Base-by-base conservation (phyloP, 1,140 invertebrate genomes). In the Trinorchestia longiramus region DNA sequence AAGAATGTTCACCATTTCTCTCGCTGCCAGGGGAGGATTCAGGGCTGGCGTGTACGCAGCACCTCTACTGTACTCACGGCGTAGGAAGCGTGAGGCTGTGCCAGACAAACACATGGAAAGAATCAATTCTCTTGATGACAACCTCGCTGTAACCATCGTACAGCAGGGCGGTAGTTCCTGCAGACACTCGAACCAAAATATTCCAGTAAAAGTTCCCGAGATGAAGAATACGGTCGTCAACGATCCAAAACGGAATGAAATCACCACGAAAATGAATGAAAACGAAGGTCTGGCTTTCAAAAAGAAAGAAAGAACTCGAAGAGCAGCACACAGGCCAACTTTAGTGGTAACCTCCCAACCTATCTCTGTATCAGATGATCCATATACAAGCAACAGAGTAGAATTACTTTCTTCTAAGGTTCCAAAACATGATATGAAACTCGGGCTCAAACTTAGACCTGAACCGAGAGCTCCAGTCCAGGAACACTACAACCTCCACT, bases 311-410 rank as follows among this genome's bases (percentile, higher is more conserved):
- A 77, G 62, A 77, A 77, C 15, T 15, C 62, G 62, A 91, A 94
- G 92, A 47, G 43, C 41, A 40, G 40, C 40, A 44, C 17, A 43
- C 0, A 47, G 43, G 44, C 41, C 92, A 45, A 43, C 92, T 8
- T 45, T 94, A 6, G 92, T 94, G 11, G 92, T 94, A 44, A 94
- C 92, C 4, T 94, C 92, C 41, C 92, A 94, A 40, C 92, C 92
- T 0, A 94, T 94, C 44, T 45, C 43, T 45, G 92, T 94, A 44
- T 42, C 92, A 0, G 92, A 94, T 45, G 92, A 94, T 47, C 92
- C 92, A 6, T 43, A 94, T 47, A 43, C 43, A 45, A 45, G 36
- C 36, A 94, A 44, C 44, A 94, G 41, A 94, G 44, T 94, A n/a
- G 43, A 45, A 11, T 40, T 17, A 6, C 43, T 94, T 8, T 47